A percentile compares a stretch with the other conserved stretches of the same genome.
Conservation (phyloP, 2,888 invertebrate genomes). For the Galeruca laticollis region DNA sequence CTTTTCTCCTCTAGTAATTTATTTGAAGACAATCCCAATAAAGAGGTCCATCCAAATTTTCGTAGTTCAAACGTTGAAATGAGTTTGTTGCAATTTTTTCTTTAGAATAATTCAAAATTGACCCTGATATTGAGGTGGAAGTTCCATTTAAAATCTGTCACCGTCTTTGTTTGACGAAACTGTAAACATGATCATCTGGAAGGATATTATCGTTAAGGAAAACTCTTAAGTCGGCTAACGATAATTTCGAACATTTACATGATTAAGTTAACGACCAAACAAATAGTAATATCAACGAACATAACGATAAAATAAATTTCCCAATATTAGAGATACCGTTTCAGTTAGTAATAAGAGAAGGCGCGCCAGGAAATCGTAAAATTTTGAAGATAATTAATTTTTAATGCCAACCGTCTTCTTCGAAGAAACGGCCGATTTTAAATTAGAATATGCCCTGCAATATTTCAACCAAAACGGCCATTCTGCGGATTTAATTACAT, state of each 20-base stretch:
- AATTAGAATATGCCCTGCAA: slow-evolving; percentile 64
- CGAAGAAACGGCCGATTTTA: slow-evolving; percentile 58
- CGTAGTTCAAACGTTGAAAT: no score
- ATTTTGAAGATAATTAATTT: slow-evolving; percentile 64
- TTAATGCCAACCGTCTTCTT: slow-evolving; percentile 56
- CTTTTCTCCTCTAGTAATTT: no score
- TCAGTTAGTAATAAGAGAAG: slow-evolving; percentile 40
- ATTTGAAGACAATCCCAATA: no score
- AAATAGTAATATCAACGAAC: slow-evolving; percentile 29
- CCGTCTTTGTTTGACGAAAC: not conserved
- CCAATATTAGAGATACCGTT: slow-evolving; percentile 43
- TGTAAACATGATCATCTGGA: not conserved
- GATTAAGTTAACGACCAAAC: slow-evolving; percentile 27
- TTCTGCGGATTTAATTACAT: slow-evolving; percentile 67
- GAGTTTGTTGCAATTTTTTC: no score
- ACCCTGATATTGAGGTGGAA: no score
- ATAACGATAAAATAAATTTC: slow-evolving; percentile 34
- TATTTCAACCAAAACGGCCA: slow-evolving; percentile 65
- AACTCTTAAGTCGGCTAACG: not conserved
- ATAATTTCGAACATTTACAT: slow-evolving; percentile 5
- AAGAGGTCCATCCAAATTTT: no score
- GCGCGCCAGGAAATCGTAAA: slow-evolving; percentile 53
- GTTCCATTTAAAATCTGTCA: no score
- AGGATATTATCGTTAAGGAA: slow-evolving; percentile 5
- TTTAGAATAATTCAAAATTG: no score